phyloP scores from a whole-genome alignment of 2,113 vertebrate species.

The Marmota monax region DNA sequence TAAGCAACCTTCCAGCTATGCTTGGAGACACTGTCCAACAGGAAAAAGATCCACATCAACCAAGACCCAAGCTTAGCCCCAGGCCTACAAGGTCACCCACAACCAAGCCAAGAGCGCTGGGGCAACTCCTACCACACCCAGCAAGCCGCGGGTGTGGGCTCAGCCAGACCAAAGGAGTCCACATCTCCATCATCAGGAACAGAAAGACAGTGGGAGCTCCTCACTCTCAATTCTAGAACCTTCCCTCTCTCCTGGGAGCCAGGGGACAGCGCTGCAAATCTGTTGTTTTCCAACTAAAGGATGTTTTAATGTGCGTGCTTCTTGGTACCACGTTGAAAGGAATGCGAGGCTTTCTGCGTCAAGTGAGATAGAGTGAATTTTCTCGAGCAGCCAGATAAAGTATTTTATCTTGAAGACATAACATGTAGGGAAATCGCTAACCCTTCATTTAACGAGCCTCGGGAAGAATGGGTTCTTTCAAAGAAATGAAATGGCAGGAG shows the following conservation, averaged over 20 bases:
- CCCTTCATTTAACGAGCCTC: slow-evolving; percentile 2
- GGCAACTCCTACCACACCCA: neutral
- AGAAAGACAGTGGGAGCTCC: neutral
- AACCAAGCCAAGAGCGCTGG: neutral
- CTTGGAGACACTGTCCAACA: neutral
- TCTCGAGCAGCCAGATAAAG: neutral
- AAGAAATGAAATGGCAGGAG: slow-evolving; percentile 20
- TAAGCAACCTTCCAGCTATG: neutral
- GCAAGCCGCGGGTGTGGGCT: neutral
- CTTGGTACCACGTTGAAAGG: slow-evolving; percentile 42
- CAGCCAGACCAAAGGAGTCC: neutral
- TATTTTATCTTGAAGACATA: slow-evolving; percentile 58
- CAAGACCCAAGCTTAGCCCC: neutral
- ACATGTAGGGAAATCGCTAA: slow-evolving; percentile 49
- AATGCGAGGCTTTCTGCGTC: neutral
- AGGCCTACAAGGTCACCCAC: neutral
- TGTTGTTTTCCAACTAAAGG: slow-evolving; percentile 48
- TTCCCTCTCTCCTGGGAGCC: neutral
- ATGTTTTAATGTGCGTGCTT: neutral
- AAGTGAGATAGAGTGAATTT: slow-evolving; percentile 44
- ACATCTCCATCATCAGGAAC: neutral
- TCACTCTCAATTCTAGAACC: neutral
- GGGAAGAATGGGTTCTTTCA: slow-evolving; percentile 9
- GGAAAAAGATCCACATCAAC: neutral
- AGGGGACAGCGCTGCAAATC: neutral